Evolutionary conservation across 2,888 invertebrate genomes (phyloP).

Genomic region (Oligia fasciuncula): DNA sequence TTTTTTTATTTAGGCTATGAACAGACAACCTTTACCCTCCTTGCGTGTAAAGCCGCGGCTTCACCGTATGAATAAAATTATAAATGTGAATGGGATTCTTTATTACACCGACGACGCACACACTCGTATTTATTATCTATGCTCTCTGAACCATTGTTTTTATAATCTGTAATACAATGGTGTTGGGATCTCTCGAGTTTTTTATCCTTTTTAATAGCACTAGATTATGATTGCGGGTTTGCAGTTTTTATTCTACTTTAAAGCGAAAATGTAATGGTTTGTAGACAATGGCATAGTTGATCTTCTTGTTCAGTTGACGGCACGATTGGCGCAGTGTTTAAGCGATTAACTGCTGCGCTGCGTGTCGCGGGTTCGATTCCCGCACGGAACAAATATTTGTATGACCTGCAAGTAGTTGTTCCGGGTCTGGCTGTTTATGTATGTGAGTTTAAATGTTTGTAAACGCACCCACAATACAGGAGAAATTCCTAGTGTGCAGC

Average conservation of each 20-base stretch:
- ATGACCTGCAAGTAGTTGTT: too few relatives aligned
- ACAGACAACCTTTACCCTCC: slow-evolving; percentile 64
- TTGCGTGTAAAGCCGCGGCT: slow-evolving; percentile 60
- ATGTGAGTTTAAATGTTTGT: too few relatives aligned
- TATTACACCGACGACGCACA: slow-evolving; percentile 43
- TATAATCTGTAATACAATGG: slow-evolving; percentile 61
- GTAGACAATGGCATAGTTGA: background rate
- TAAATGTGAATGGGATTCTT: slow-evolving; percentile 64
- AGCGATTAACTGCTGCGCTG: too few relatives aligned
- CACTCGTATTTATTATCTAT: slow-evolving; percentile 23
- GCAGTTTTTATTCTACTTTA: slow-evolving; percentile 18
- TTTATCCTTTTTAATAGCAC: slow-evolving; percentile 16
- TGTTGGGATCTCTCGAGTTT: slow-evolving; percentile 40
- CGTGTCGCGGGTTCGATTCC: too few relatives aligned
- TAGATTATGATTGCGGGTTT: background rate
- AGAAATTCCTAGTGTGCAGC: too few relatives aligned
- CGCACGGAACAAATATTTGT: too few relatives aligned
- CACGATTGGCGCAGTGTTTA: too few relatives aligned
- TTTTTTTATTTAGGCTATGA: slow-evolving; percentile 47
- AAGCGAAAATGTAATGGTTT: slow-evolving; percentile 2
- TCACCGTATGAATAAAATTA: slow-evolving; percentile 61
- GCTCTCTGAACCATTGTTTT: slow-evolving; percentile 54
- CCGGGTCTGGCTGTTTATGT: too few relatives aligned
- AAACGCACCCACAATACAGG: too few relatives aligned
- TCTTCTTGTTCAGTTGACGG: too few relatives aligned